Conservation (phyloP, 2,888 invertebrate genomes). For the Aricia artaxerxes region DNA sequence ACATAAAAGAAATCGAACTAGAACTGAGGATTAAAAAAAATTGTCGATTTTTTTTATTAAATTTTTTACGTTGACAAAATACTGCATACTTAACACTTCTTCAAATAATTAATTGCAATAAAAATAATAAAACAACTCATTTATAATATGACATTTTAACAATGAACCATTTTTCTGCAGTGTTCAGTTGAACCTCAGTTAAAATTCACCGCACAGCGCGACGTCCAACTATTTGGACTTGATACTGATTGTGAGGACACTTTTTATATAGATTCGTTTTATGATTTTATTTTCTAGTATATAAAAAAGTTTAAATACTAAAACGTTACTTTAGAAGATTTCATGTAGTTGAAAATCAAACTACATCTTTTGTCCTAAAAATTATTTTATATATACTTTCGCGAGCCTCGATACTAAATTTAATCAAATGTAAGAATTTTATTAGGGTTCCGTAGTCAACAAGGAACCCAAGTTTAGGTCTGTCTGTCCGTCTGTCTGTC, state of each 20-base stretch:
- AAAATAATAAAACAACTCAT: background rate
- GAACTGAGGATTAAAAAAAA: no score
- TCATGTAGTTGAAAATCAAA: background rate
- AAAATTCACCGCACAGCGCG: constrained; percentile 61
- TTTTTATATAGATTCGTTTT: background rate
- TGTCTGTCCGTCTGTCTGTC: no score
- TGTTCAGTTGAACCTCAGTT: constrained; percentile 58
- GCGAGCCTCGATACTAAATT: no score
- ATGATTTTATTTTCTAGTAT: background rate
- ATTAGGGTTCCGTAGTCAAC: no score
- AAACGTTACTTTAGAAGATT: background rate
- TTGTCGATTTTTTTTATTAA: no score
- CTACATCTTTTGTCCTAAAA: no score
- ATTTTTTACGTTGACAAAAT: background rate
- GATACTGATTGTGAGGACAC: constrained; percentile 8
- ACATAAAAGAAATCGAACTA: no score
- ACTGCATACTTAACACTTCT: background rate
- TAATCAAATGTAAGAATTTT: no score
- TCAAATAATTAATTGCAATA: background rate
- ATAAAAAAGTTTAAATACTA: background rate
- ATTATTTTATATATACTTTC: no score
- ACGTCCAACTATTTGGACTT: constrained; percentile 34
- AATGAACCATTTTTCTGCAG: background rate
- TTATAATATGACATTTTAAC: background rate
- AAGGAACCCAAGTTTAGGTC: no score